Evolutionary conservation across 2,888 invertebrate species (phyloP), one percentile per base, ranked within the genome.

Genomic region (Cerceris rybyensis): DNA sequence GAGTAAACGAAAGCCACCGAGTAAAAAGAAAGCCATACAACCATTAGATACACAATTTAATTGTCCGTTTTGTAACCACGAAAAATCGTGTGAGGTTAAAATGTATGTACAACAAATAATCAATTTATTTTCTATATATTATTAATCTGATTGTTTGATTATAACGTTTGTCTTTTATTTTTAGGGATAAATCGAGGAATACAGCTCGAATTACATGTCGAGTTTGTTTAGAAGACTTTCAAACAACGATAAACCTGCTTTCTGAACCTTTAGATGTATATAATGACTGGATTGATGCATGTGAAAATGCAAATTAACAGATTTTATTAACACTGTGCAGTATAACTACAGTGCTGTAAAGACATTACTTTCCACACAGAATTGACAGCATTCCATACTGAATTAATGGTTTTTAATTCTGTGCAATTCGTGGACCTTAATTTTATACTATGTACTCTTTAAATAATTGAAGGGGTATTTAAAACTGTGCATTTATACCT

Each of bases 251-350:
- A 83, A 99, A 98, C 93, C 97, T 98, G 90, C 94, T 99, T 75
- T 98, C 99, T 8, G 99, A 99, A 93, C 97, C 99, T 7, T 96
- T 99, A 85, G 99, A 99, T 94, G 99, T 99, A 14, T 99, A 99
- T 92, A 98, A 99, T 93, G 99, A 99, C 92, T 99, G 99, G 99
- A 98, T 99, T 77, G 99, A 99, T 94, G 99, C 99, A 0, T 99
- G 99, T 93, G 99, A 99, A 94, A 95, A 94, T 88, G 99, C 98
- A 70, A 99, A 98, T 93, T 96, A 93, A 86, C 39, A 9, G 59
- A 14, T 49, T 65, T 55, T 69, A 46, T 49, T 64, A 59, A 2
- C 0, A 14, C 16, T 59, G 41, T 42, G 49, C 28, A 28, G 8
- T n/a, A 43, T 41, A 60, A 54, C 6, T 65, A 16, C 52, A 55